Percentiles rank a stretch among this genome's conserved stretches.
Evolutionary conservation across 2,113 vertebrate species (phyloP).

Genomic region (Bambusicola thoracicus): DNA sequence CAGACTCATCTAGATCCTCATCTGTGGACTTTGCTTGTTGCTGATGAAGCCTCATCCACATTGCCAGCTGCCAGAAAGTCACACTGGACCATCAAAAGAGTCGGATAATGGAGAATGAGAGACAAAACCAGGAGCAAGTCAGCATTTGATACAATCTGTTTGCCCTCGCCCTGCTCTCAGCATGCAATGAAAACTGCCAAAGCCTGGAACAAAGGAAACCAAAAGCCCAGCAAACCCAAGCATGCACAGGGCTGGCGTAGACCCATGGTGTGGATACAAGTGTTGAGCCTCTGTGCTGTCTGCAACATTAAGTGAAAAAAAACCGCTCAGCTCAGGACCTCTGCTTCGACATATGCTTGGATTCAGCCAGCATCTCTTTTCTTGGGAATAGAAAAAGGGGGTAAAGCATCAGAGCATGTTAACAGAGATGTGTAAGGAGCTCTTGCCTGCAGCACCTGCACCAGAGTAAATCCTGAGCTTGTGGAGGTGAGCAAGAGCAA

Average conservation of each 20-base stretch:
- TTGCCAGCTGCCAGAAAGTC: neutral
- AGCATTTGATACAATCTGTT: neutral
- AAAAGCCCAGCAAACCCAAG: neutral
- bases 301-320: neutral
- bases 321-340: neutral
- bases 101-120: neutral
- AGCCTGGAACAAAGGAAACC: neutral
- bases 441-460: neutral
- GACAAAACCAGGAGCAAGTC: neutral
- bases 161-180: neutral
- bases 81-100: neutral
- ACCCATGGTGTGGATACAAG: neutral
- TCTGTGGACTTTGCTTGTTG: neutral
- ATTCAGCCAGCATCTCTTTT: neutral
- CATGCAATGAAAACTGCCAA: neutral
- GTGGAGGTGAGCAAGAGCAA: neutral
- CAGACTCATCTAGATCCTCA: fast-evolving
- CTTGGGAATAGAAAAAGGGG: neutral
- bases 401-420: neutral
- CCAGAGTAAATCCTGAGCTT: neutral
- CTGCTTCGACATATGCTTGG: neutral
- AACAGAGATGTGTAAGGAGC: neutral
- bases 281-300: neutral
- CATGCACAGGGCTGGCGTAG: neutral
- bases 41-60: neutral